A percentile compares a stretch with the other conserved stretches of the same genome.
Evolutionary conservation across 2,888 invertebrate species (phyloP).

Genomic region (Cheilosia soror): DNA sequence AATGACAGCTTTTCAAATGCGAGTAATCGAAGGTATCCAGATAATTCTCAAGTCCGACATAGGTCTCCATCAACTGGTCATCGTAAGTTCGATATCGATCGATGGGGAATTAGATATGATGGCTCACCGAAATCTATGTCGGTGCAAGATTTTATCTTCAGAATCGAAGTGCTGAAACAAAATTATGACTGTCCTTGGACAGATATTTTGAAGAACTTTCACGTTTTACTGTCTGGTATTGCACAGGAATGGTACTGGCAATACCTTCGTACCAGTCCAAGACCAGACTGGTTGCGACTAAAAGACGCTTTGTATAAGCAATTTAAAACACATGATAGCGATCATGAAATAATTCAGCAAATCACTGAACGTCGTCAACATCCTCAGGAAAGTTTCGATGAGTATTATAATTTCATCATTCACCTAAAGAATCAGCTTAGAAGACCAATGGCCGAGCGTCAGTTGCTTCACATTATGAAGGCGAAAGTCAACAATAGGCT

Average conservation of each 20-base stretch:
- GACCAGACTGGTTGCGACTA: not conserved
- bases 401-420: not conserved
- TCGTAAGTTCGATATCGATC: not conserved
- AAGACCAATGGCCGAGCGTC: slow-evolving; percentile 17
- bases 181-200: slow-evolving; percentile 1
- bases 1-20: not conserved
- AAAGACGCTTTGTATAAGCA: slow-evolving; percentile 2
- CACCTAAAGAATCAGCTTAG: slow-evolving; percentile 2
- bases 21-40: not conserved
- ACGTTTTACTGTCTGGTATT: slow-evolving; percentile 8
- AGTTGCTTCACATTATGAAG: slow-evolving; percentile 23
- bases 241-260: slow-evolving; percentile 24
- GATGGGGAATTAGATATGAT: slow-evolving; percentile 35
- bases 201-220: slow-evolving; percentile 20
- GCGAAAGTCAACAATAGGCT: slow-evolving; percentile 6
- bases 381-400: slow-evolving; percentile 23
- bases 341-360: slow-evolving; percentile 19
- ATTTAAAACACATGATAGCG: slow-evolving; percentile 20
- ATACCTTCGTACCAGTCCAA: not conserved
- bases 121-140: slow-evolving; percentile 7
- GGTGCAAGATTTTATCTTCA: slow-evolving; percentile 32
- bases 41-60: not conserved
- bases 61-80: not conserved
- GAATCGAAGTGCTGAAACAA: not conserved
- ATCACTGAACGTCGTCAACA: slow-evolving; percentile 35